These are phyloP conservation scores for Pammene fasciana DNA, from an alignment of 2,888 invertebrate genomes.

Conservation along the genomic window DNA sequence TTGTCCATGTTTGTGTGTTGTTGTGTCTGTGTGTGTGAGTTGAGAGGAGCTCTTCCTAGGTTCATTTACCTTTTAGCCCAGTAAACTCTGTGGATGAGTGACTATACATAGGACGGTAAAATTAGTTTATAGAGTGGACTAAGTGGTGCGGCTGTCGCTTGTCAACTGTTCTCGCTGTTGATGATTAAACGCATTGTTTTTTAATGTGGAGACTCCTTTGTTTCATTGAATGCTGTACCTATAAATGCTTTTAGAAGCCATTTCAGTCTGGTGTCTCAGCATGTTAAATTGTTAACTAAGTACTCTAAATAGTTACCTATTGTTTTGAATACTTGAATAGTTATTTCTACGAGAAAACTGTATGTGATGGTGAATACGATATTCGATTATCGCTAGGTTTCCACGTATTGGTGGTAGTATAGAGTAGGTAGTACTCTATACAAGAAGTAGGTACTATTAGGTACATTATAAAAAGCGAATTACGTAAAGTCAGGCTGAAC, in stretches of 20 bases:
- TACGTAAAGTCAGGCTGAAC: too few relatives aligned
- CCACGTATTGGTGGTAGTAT: too few relatives aligned
- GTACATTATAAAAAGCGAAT: too few relatives aligned
- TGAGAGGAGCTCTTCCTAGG: conserved; percentile 76
- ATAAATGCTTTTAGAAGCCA: not conserved
- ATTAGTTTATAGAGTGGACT: conserved; percentile 44
- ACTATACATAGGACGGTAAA: conserved; percentile 61
- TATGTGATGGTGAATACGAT: too few relatives aligned
- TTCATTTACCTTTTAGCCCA: conserved; percentile 84
- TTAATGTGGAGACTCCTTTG: conserved; percentile 23
- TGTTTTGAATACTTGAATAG: too few relatives aligned
- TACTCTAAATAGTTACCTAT: too few relatives aligned
- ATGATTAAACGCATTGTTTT: conserved; percentile 43
- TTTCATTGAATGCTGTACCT: conserved; percentile 6
- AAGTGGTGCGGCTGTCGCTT: conserved; percentile 31
- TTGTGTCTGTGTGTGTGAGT: conserved; percentile 67
- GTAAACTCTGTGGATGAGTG: conserved; percentile 76
- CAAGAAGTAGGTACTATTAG: too few relatives aligned
- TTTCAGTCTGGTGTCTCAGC: not conserved
- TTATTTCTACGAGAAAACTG: too few relatives aligned
- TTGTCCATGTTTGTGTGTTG: conserved; percentile 61
- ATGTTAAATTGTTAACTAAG: too few relatives aligned
- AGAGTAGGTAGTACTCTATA: too few relatives aligned
- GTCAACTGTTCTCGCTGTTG: conserved; percentile 55
- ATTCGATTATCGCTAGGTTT: too few relatives aligned